Base-by-base conservation (phyloP, 2,113 vertebrate species). In the Vanacampus margaritifer region DNA sequence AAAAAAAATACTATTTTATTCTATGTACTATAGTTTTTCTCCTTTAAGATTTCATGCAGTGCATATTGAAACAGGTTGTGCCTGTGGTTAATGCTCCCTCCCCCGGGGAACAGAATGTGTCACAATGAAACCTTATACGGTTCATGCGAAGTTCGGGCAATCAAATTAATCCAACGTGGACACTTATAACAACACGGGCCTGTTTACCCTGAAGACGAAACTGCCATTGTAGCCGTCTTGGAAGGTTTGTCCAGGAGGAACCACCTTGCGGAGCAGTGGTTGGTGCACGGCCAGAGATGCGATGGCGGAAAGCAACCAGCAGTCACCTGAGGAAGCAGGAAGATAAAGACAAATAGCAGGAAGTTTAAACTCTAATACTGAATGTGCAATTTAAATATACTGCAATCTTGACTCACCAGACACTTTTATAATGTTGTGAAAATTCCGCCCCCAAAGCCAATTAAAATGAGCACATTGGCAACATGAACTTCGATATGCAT, bases 251-350 rank as follows among this genome's bases (percentile, higher is more conserved):
- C 13, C 72, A 0, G 14, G n/a, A 24, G 91, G 91, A 4, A 93
- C 68, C 0, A 93, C 91, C 16, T 76, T 87, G 41, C 89, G 14
- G 21, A 93, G 84, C 17, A 93, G 90, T 7, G 67, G 51, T 0
- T 5, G 82, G 60, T 89, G 41, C 28, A 90, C 10, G 1, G 88
- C 87, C 14, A 93, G 86, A 50, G 92, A 93, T 0, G 92, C 85
- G 28, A 93, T 88, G 0, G 90, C 91, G 0, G 93, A 90, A 1
- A 93, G 87, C 3, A 93, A 68, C 93, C 93, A 93, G 82, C 93
- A 93, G 73, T 93, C 92, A 69, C 57, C 93, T 93, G 8, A 19
- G 14, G 63, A 72, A 37, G 64, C 37, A 65, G 28, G 9, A 50
- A 28, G 64, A 16, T 26, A 23, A 21, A 50, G 12, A 14, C 16